Base-by-base conservation (phyloP, 1,140 invertebrate genomes). In the Meloidogyne hapla region DNA sequence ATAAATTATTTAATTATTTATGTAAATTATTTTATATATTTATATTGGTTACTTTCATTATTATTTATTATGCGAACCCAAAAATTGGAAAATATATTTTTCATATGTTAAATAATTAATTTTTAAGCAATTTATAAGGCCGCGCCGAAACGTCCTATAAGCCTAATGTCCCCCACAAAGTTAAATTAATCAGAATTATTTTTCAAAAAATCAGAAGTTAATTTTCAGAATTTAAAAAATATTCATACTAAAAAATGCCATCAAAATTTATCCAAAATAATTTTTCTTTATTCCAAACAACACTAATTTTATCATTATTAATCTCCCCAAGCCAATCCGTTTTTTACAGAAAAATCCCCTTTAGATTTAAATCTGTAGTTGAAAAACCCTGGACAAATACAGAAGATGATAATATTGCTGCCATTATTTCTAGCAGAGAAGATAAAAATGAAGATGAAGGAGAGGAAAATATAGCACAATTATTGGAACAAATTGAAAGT, bases 291-390 rank as follows among this genome's bases (percentile, higher is more conserved):
- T 33, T 56, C 48, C 45, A 48, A 48, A 48, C 13, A 56, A 56
- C 18, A 21, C 6, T 56, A 56, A 56, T 56, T n/a, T 56, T 56
- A 56, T 21, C n/a, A 56, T 56, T 56, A 56, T 56, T 56, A 56
- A 56, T 56, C n/a, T n/a, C 18, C 4, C 6, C 18, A 56, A 56
- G 18, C 8, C 48, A 56, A 56, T 56, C 48, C 18, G 48, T 56
- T n/a, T 56, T 56, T n/a, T 56, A 56, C 48, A 56, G 48, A 56
- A 56, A 56, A 56, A 56, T 56, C 8, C 48, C 48, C n/a, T 56
- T 56, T 21, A 56, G n/a, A 56, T 56, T n/a, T 56, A 56, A 56
- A 56, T 56, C 48, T 56, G 48, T 56, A 56, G 48, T 56, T n/a
- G 48, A 56, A n/a, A 56, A 56, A 9, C 48, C 48, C n/a, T 56